Evolutionary conservation across 2,113 vertebrate species (phyloP).

Genomic region (Syrmaticus mikado): DNA sequence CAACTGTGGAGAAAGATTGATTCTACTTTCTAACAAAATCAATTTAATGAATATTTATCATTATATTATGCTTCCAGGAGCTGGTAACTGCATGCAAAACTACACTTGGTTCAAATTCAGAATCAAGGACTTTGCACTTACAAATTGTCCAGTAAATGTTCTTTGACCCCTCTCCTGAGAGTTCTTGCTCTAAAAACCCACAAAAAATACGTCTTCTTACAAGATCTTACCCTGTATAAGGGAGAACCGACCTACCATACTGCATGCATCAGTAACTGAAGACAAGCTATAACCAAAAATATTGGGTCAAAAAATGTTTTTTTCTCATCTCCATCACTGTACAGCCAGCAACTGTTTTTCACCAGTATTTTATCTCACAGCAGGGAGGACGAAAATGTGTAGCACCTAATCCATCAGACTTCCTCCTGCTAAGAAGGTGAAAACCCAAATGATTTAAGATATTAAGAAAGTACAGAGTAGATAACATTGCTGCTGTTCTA

Average conservation of each 20-base stretch:
- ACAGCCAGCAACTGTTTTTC: background rate
- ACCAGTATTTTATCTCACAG: background rate
- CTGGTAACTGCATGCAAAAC: background rate
- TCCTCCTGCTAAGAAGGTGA: background rate
- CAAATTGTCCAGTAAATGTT: background rate
- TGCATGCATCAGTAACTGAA: background rate
- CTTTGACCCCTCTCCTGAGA: background rate
- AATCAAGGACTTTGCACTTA: background rate
- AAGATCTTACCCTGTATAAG: background rate
- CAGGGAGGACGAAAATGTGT: background rate
- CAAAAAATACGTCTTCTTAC: background rate
- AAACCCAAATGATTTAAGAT: background rate
- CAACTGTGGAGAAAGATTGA: background rate
- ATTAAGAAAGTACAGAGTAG: background rate
- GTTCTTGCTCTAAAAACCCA: background rate
- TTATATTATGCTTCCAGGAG: background rate
- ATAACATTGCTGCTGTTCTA: background rate
- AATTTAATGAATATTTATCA: background rate
- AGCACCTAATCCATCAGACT: background rate
- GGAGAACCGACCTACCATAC: background rate
- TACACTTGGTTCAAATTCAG: background rate
- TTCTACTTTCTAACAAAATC: conserved; percentile 27
- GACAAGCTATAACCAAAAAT: background rate
- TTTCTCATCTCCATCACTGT: background rate
- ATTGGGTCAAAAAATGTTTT: background rate